These are phyloP conservation scores for Poliocrania exsul DNA, from an alignment of 2,797 vertebrate genomes.

Conservation along the genomic window DNA sequence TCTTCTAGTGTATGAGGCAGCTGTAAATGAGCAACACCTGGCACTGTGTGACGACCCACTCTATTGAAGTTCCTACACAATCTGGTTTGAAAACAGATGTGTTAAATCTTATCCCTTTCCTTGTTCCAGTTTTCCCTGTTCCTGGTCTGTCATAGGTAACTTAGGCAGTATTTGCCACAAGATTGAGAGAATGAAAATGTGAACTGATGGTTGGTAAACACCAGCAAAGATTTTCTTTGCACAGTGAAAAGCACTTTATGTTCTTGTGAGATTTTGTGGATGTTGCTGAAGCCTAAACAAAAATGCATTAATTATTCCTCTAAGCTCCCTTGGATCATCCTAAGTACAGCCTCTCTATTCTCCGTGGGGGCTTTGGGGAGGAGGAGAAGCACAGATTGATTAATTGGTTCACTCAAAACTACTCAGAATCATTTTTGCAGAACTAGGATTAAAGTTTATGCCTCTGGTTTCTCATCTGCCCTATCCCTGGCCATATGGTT, in stretches of 20 bases:
- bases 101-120: neutral
- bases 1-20: neutral
- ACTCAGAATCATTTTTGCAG: neutral
- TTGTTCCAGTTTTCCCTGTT: neutral
- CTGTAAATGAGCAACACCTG: slow-evolving; percentile 7
- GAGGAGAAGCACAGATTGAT: neutral
- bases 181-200: neutral
- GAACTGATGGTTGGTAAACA: neutral
- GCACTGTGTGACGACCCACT: neutral
- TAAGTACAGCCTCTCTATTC: neutral
- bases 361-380: neutral
- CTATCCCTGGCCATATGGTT: neutral
- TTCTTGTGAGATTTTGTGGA: neutral
- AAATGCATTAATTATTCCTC: neutral
- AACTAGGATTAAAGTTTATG: neutral
- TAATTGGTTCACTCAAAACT: neutral
- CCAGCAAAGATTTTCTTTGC: neutral
- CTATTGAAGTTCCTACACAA: neutral
- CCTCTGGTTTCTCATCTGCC: neutral
- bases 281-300: neutral
- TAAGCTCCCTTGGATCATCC: neutral
- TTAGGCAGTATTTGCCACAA: neutral
- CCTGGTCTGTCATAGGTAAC: neutral
- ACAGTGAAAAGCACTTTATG: neutral
- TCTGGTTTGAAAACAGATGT: neutral